A percentile compares a stretch with the other conserved stretches of the same genome.
These are phyloP conservation scores for Calonectris borealis DNA, from an alignment of 2,113 vertebrate species.

Conservation along the genomic window DNA sequence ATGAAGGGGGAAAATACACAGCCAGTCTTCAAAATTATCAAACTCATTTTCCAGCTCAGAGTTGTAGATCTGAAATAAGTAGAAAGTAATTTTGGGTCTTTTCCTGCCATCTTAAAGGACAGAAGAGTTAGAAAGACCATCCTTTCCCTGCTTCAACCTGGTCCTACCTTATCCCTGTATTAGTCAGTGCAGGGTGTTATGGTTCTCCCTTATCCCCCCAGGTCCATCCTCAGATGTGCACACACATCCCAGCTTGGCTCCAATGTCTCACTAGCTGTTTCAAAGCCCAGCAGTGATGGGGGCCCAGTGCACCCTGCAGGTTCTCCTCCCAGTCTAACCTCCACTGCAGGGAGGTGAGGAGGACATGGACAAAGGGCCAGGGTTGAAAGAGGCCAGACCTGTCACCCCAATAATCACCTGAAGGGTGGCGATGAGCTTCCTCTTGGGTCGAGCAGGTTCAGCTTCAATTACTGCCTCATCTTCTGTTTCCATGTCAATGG, in stretches of 20 bases:
- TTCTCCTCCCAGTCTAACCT: neutral
- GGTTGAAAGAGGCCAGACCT: neutral
- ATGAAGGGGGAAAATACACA: conserved; percentile 84
- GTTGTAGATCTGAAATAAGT: conserved; percentile 80
- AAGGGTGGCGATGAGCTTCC: conserved; percentile 75
- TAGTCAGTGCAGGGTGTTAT: neutral
- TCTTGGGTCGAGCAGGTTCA: conserved; percentile 68
- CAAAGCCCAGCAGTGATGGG: neutral
- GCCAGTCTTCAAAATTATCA: conserved; percentile 91
- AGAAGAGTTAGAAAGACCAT: neutral
- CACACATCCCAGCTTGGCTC: neutral
- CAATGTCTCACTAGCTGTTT: neutral
- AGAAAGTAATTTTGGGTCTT: neutral
- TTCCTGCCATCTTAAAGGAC: neutral
- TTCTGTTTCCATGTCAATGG: conserved; percentile 67
- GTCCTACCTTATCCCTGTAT: neutral
- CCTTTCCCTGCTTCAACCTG: neutral
- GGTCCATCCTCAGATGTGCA: neutral
- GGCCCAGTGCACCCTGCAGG: neutral
- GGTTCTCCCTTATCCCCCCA: neutral
- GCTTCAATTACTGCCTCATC: conserved; percentile 63
- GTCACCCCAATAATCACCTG: conserved; percentile 59
- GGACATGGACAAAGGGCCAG: neutral
- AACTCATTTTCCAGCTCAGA: conserved; percentile 89
- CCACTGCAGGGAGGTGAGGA: neutral